These are phyloP conservation scores for Luperina nickerlii DNA, from an alignment of 2,888 invertebrate species.

Conservation along the genomic window DNA sequence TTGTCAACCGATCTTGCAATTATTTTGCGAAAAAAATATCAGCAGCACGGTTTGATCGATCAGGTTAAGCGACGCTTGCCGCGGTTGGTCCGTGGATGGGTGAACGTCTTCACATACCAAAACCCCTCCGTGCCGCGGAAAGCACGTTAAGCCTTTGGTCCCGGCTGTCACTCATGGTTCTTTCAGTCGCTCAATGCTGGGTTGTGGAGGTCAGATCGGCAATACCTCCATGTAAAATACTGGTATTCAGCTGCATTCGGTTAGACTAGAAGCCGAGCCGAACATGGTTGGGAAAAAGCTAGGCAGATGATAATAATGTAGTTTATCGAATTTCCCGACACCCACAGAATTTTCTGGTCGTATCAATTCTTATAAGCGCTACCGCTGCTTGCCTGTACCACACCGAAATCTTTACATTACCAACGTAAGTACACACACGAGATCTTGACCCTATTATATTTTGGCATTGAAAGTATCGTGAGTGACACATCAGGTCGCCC, in stretches of 20 bases:
- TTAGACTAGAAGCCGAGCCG: neutral
- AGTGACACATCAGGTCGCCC: constrained; percentile 79
- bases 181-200: neutral
- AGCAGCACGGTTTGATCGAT: no score
- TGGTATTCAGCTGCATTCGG: neutral
- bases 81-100: no score
- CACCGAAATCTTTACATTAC: constrained; percentile 68
- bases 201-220: no score
- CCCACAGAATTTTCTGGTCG: neutral
- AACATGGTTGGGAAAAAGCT: neutral
- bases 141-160: neutral
- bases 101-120: no score
- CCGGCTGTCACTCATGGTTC: neutral
- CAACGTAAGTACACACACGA: constrained; percentile 73
- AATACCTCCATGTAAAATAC: no score
- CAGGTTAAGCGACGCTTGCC: no score
- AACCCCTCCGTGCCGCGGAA: neutral
- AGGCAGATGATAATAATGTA: no score
- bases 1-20: no score
- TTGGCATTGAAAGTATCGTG: constrained; percentile 83
- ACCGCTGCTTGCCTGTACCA: constrained; percentile 48
- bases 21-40: no score
- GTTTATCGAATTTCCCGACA: neutral
- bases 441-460: constrained; percentile 86
- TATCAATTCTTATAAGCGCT: constrained; percentile 30